Base-by-base conservation (phyloP, 2,113 vertebrate species). In the Puffinus mauretanicus region DNA sequence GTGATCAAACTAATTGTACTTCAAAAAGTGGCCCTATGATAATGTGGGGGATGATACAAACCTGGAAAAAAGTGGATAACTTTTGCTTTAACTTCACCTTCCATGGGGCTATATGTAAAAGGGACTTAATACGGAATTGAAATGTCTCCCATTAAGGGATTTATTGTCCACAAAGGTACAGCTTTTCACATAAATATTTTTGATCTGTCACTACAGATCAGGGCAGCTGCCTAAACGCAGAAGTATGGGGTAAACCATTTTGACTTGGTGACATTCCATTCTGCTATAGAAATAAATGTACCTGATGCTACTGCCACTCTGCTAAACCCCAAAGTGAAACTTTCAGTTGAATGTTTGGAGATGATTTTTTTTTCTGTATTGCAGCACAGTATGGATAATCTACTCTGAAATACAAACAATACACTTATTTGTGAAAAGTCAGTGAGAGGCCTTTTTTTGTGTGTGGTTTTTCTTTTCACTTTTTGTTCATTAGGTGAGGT, bases 391-490 rank as follows among this genome's bases (percentile, higher is more conserved):
- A 6, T 46, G 54, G 47, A 6, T 40, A 51, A 24, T 55, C 44
- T 82, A 7, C 9, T 72, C 36, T 69, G 75, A 88, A 81, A 40
- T 76, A 36, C 32, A 51, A 79, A 71, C 11, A 21, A 1, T 25
- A 7, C 9, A 3, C 21, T 15, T 55, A 22, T 3, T 52, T 70
- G 9, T 73, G 66, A 61, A 15, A 71, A 69, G 29, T 34, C 38
- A 80, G 57, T 24, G 22, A 7, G 32, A n/a, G 16, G 17, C 13
- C 9, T 36, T 83, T 60, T 38, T 47, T 27, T 25, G 1, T 55
- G 9, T 38, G 2, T 51, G 16, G 40, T 4, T 6, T 34, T 26
- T 24, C 30, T n/a, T 46, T 58, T 14, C 0, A 1, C 6, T 34
- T 76, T 30, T 73, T 73, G 4, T 21, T 73, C 2, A 2, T 69